Conservation (phyloP, 2,888 invertebrate genomes). For the Odontocerum albicorne region DNA sequence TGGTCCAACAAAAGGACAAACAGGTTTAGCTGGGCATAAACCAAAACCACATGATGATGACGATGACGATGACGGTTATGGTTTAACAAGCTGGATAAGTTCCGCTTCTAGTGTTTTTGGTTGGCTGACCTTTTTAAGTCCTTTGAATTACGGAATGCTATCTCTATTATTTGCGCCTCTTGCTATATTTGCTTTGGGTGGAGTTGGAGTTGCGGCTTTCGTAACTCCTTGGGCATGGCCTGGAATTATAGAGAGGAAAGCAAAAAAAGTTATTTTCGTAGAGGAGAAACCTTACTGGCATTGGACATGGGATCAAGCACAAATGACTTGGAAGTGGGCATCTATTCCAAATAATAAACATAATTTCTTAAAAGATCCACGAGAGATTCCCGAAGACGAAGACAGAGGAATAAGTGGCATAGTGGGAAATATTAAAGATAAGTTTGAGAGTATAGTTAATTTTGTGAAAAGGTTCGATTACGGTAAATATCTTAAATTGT, state of each 20-base stretch:
- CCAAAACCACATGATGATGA: conserved; percentile 8
- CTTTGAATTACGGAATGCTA: conserved; percentile 60
- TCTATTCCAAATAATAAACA: conserved; percentile 44
- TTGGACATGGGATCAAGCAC: conserved; percentile 61
- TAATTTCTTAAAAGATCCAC: not conserved
- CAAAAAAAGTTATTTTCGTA: conserved; percentile 47
- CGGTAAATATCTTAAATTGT: too few relatives aligned
- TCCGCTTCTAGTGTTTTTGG: conserved; percentile 56
- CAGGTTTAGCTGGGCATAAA: conserved; percentile 19
- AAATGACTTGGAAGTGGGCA: conserved; percentile 57
- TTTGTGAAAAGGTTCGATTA: too few relatives aligned
- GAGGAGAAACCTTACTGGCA: conserved; percentile 58
- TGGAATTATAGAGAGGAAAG: conserved; percentile 48
- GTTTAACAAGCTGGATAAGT: conserved; percentile 51
- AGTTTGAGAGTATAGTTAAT: too few relatives aligned
- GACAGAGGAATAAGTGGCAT: too few relatives aligned
- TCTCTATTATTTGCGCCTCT: conserved; percentile 65
- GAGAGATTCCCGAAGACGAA: too few relatives aligned
- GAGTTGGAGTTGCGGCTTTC: conserved; percentile 62
- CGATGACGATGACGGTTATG: conserved; percentile 50
- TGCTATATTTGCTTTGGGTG: conserved; percentile 62
- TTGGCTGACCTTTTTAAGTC: conserved; percentile 59
- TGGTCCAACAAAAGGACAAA: conserved; percentile 1
- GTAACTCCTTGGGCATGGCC: conserved; percentile 68
- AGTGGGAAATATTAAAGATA: too few relatives aligned